Percentiles rank a stretch among this genome's conserved stretches.
Evolutionary conservation across 2,888 invertebrate species (phyloP).

Genomic region (Eupithecia centaureata): DNA sequence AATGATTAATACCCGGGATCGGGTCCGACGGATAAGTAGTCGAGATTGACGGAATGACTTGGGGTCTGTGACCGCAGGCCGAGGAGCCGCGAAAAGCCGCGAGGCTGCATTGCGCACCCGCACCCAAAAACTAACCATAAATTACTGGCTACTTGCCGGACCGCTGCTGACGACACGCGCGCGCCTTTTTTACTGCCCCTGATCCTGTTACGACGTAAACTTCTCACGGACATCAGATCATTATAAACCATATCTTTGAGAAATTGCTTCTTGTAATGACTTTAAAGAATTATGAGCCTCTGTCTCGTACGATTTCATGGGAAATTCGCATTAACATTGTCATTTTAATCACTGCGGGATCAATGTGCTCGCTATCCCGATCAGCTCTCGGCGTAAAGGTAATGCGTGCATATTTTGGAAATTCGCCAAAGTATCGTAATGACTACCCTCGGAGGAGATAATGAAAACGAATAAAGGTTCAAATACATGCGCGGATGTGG

Average conservation of each 20-base stretch:
- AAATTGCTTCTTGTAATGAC: constrained; percentile 74
- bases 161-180: constrained; percentile 78
- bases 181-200: constrained; percentile 68
- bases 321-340: constrained; percentile 57
- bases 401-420: constrained; percentile 43
- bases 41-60: constrained; percentile 79
- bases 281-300: constrained; percentile 65
- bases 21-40: constrained; percentile 80
- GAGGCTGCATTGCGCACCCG: constrained; percentile 79
- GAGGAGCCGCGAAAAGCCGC: constrained; percentile 70
- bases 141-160: constrained; percentile 81
- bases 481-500: constrained; percentile 59
- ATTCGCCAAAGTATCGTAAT: constrained; percentile 42
- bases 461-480: constrained; percentile 58
- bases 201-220: constrained; percentile 79
- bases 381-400: constrained; percentile 35
- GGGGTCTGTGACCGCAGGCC: constrained; percentile 79
- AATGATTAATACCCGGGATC: constrained; percentile 80
- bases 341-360: constrained; percentile 53
- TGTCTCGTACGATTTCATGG: constrained; percentile 62
- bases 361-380: constrained; percentile 47
- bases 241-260: constrained; percentile 70
- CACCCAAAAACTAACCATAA: constrained; percentile 85
- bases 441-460: constrained; percentile 45
- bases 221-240: constrained; percentile 78